phyloP scores from a whole-genome alignment of 35 echinoderm and acorn worm species.

The Diadema setosum region DNA sequence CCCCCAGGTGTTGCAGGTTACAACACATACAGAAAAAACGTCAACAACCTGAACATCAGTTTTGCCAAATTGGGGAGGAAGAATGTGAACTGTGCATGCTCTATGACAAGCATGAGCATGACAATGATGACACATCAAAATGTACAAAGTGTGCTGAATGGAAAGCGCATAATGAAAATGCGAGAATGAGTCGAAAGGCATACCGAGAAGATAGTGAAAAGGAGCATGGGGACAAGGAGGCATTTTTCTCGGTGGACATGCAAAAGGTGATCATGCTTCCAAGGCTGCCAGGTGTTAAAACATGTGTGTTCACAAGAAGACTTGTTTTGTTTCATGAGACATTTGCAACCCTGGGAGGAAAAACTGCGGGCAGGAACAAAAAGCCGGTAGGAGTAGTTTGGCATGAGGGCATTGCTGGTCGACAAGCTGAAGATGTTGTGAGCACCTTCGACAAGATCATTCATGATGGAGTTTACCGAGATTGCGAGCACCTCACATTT shows the following conservation, averaged over 20 bases:
- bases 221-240: not conserved
- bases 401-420: not conserved
- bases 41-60: not conserved
- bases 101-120: no score
- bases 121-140: no score
- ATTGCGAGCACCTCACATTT: not conserved
- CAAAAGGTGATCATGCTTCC: constrained; percentile 23
- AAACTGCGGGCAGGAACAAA: not conserved
- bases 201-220: not conserved
- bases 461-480: not conserved
- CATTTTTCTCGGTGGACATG: not conserved
- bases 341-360: not conserved
- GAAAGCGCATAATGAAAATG: not conserved
- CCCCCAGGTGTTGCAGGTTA: not conserved
- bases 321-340: constrained; percentile 21
- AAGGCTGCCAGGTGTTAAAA: not conserved
- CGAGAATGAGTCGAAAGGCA: not conserved
- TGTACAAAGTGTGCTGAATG: not conserved
- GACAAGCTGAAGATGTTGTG: constrained; percentile 29
- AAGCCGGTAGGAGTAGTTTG: not conserved
- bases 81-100: no score
- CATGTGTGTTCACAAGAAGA: not conserved
- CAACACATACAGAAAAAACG: not conserved
- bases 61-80: not conserved
- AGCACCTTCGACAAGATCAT: constrained; percentile 12